Conservation (phyloP, 2,113 vertebrate genomes). For the Lipophrys pholis region DNA sequence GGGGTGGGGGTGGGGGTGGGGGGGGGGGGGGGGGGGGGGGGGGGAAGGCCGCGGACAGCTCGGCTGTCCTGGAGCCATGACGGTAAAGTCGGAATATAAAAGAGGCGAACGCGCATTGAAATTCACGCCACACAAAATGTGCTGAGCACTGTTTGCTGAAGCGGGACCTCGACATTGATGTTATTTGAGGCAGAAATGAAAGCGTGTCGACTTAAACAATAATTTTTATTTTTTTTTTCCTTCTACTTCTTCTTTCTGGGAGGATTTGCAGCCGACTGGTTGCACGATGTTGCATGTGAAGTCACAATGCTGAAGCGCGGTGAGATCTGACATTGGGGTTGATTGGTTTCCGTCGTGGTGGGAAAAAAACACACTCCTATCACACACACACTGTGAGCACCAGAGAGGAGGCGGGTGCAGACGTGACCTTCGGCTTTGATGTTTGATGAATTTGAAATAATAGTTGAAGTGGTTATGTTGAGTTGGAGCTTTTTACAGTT, state of each 20-base stretch:
- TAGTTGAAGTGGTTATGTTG: background rate
- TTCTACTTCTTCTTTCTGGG: background rate
- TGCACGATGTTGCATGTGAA: slow-evolving; percentile 10
- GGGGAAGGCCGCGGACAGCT: slow-evolving; percentile 1
- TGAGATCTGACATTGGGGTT: background rate
- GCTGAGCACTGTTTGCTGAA: slow-evolving; percentile 14
- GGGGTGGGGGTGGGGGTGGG: background rate
- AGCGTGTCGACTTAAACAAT: slow-evolving; percentile 2
- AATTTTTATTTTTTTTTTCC: background rate
- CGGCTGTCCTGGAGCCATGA: slow-evolving; percentile 17
- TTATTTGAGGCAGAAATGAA: slow-evolving; percentile 1
- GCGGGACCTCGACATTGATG: background rate
- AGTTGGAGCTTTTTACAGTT: background rate
- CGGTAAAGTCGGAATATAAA: slow-evolving; percentile 36
- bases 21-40: background rate
- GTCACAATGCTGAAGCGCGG: background rate
- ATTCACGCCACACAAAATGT: slow-evolving; percentile 12
- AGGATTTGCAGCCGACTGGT: background rate
- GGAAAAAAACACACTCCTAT: slow-evolving; percentile 1
- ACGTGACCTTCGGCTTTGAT: slow-evolving; percentile 14
- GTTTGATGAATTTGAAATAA: slow-evolving; percentile 23
- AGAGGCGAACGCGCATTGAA: slow-evolving; percentile 29
- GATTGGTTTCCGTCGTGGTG: background rate
- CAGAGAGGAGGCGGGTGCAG: background rate
- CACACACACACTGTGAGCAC: background rate